Evolutionary conservation across 1,140 invertebrate species (phyloP), one percentile per base, ranked within the genome.

Genomic region (Nephila pilipes): DNA sequence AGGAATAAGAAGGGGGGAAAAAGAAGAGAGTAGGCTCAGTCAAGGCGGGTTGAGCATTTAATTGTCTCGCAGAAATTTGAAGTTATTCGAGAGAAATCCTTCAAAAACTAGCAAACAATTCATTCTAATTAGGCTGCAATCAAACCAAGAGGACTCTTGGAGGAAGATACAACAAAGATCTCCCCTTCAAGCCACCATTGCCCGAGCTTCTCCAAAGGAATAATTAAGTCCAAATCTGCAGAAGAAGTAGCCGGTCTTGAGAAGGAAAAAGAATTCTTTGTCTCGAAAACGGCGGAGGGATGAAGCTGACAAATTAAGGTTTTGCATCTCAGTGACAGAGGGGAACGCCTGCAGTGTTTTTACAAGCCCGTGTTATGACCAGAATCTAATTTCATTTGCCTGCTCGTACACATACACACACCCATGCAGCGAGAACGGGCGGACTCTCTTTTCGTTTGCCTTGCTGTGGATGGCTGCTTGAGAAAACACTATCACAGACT

Each of bases 301-400:
- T 69, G 58, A 65, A 93, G 69, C 91, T 93, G 83, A 93, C 91
- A 93, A 93, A 93, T 93, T 93, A 93, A 93, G 91, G 85, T 93
- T 93, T 87, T 93, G 91, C 91, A 93, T 93, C 91, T 93, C 91
- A 80, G 83, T 93, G 91, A 93, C 91, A 93, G 91, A 87, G 60
- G 69, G 91, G 91, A 93, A 93, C 85, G 91, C 91, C 91, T 93
- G 91, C 85, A 93, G 91, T 93, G 91, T 93, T 93, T 93, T 93
- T 93, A 93, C 91, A 93, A 87, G 91, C 63, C 81, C 91, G 55
- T 93, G 91, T 93, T 93, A 93, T 93, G 91, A 93, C 91, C 91
- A 80, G 85, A 93, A 93, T 93, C 91, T 93, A 93, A 93, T 93
- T 93, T 93, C 91, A 93, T 93, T 93, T 93, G 91, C 91, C 85